phyloP scores from a whole-genome alignment of 2,113 vertebrate genomes.

The Oncorhynchus mykiss region DNA sequence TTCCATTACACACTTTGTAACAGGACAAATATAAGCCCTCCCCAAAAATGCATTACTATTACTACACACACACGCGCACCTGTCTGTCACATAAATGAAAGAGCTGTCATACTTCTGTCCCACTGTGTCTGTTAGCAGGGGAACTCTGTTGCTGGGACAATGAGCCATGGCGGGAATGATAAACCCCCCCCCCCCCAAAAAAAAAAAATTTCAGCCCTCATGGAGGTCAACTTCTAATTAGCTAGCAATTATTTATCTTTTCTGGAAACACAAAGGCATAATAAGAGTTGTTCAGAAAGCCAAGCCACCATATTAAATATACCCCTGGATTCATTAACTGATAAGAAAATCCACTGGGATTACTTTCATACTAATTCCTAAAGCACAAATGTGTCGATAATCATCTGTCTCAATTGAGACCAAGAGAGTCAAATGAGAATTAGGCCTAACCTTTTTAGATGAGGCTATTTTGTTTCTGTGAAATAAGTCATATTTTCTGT shows the following conservation, averaged over 20 bases:
- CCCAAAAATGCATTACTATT: too few species aligned
- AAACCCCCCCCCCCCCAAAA: background rate
- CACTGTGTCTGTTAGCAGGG: slow-evolving; percentile 19
- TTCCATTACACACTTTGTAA: too few species aligned
- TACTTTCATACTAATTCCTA: too few species aligned
- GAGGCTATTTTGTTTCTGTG: too few species aligned
- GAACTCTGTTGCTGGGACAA: background rate
- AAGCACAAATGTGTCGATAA: too few species aligned
- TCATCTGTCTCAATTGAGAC: too few species aligned
- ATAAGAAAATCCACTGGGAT: too few species aligned
- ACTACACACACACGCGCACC: background rate
- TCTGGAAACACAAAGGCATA: background rate
- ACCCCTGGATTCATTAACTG: background rate
- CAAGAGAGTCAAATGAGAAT: too few species aligned
- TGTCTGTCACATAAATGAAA: slow-evolving; percentile 6
- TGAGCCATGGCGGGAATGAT: background rate
- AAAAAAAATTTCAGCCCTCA: background rate
- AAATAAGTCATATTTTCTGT: too few species aligned
- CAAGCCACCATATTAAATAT: background rate
- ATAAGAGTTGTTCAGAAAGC: background rate
- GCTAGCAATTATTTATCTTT: background rate
- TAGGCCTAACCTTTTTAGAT: too few species aligned
- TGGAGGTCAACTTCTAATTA: background rate
- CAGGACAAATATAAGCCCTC: too few species aligned
- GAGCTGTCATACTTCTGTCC: slow-evolving; percentile 6